Conservation (phyloP, 2,888 invertebrate species). For the Periphyllus acericola region DNA sequence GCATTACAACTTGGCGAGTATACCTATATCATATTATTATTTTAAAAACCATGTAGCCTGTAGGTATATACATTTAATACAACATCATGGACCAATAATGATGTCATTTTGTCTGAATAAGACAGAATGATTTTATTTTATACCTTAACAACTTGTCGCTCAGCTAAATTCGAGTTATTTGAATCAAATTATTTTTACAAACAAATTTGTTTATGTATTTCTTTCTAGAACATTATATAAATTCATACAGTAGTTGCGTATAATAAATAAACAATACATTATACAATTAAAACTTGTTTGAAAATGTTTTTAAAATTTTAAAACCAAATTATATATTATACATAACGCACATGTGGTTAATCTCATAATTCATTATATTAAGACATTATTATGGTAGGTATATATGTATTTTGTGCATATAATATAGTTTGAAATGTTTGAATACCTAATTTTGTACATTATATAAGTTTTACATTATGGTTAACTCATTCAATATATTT, state of each 20-base stretch:
- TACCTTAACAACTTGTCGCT: too few relatives aligned
- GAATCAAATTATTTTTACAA: background rate
- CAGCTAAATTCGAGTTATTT: too few relatives aligned
- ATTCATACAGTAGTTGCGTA: too few relatives aligned
- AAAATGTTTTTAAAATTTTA: too few relatives aligned
- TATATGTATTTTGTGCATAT: background rate
- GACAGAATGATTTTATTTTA: too few relatives aligned
- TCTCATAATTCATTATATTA: background rate
- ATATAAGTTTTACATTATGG: background rate
- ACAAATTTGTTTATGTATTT: too few relatives aligned
- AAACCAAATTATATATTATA: background rate
- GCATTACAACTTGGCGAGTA: background rate
- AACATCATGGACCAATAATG: background rate
- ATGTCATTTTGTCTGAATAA: background rate
- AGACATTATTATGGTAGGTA: background rate
- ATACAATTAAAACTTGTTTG: too few relatives aligned
- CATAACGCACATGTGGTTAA: background rate
- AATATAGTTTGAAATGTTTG: slow-evolving; percentile 27
- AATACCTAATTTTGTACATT: background rate
- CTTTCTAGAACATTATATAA: too few relatives aligned
- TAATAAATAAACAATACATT: too few relatives aligned
- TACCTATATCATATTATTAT: background rate
- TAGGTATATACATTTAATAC: background rate
- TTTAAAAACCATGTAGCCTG: background rate
- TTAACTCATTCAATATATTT: background rate